phyloP scores from a whole-genome alignment of 2,888 invertebrate genomes.

The Campopleginae sp. region DNA sequence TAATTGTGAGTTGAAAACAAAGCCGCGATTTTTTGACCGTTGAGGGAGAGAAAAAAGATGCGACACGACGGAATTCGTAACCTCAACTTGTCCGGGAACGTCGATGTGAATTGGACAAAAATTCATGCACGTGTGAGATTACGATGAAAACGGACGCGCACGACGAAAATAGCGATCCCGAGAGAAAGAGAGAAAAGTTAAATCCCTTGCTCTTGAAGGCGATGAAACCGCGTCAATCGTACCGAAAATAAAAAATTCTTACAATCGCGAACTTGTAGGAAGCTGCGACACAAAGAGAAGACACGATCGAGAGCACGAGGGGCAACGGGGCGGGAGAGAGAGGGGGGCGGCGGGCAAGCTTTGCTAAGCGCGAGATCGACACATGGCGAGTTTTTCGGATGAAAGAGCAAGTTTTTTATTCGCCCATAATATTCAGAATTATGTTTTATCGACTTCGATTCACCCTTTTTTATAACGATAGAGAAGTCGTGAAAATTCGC shows the following conservation, averaged over 20 bases:
- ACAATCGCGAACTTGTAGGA: conserved; percentile 53
- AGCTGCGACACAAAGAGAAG: conserved; percentile 63
- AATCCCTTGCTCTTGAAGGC: not conserved
- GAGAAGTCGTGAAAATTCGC: not conserved
- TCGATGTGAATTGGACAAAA: conserved; percentile 29
- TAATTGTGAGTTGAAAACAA: not conserved
- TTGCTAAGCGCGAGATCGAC: conserved; percentile 63
- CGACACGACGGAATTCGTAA: conserved; percentile 46
- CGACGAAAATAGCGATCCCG: not conserved
- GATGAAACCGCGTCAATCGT: conserved; percentile 24
- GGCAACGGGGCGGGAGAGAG: conserved; percentile 18
- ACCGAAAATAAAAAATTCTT: conserved; percentile 57
- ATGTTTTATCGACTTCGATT: not conserved
- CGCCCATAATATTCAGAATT: not conserved
- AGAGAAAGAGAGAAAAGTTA: conserved; percentile 1
- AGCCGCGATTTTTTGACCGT: not conserved
- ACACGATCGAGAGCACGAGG: conserved; percentile 27
- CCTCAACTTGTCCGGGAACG: conserved; percentile 48
- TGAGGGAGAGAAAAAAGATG: not conserved
- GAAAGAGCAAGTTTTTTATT: conserved; percentile 1
- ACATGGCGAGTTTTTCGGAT: conserved; percentile 64
- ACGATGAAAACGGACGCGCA: conserved; percentile 4
- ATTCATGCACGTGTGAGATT: conserved; percentile 32
- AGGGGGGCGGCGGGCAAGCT: conserved; percentile 32
- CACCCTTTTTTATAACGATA: not conserved